Percentiles rank a stretch among this genome's conserved stretches.
phyloP scores from a whole-genome alignment of 2,797 vertebrate genomes.

The Takifugu rubripes region DNA sequence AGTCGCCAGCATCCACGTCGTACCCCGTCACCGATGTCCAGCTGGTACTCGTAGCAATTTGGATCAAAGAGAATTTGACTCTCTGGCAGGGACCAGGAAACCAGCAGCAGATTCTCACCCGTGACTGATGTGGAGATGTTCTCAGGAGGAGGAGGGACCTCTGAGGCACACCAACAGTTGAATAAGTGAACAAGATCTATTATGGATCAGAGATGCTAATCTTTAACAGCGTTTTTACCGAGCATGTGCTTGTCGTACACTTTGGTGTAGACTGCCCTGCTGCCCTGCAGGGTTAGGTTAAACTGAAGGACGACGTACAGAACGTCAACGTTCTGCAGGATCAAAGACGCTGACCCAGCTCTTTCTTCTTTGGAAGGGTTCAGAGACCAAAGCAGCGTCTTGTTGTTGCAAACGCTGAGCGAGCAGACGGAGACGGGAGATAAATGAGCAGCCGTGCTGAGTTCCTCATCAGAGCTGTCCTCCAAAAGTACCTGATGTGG shows the following conservation, averaged over 20 bases:
- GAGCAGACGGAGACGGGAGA: conserved; percentile 6
- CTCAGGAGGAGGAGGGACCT: conserved; percentile 38
- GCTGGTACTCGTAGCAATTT: conserved; percentile 23
- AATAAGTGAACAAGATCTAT: background rate
- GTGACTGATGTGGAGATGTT: conserved; percentile 34
- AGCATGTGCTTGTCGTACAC: fast-evolving
- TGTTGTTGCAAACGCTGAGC: conserved; percentile 29
- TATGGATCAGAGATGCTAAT: background rate
- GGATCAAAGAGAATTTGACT: fast-evolving
- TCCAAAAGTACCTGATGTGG: conserved; percentile 37
- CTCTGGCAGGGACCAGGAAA: conserved; percentile 28
- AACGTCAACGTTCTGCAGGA: fast-evolving
- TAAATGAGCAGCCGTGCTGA: background rate
- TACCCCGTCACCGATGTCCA: conserved; percentile 53
- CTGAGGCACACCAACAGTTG: conserved; percentile 28
- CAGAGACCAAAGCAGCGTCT: fast-evolving
- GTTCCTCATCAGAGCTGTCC: background rate
- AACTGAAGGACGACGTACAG: conserved; percentile 9
- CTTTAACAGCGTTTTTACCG: conserved; percentile 29
- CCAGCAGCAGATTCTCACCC: conserved; percentile 28
- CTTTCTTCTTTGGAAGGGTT: background rate
- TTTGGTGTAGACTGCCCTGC: conserved; percentile 22
- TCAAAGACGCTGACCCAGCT: conserved; percentile 2
- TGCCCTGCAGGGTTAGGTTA: conserved; percentile 16
- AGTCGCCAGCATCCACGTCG: background rate